Evolutionary conservation across 2,113 vertebrate species (phyloP), one percentile per base, ranked within the genome.

Genomic region (Arenaria interpres): DNA sequence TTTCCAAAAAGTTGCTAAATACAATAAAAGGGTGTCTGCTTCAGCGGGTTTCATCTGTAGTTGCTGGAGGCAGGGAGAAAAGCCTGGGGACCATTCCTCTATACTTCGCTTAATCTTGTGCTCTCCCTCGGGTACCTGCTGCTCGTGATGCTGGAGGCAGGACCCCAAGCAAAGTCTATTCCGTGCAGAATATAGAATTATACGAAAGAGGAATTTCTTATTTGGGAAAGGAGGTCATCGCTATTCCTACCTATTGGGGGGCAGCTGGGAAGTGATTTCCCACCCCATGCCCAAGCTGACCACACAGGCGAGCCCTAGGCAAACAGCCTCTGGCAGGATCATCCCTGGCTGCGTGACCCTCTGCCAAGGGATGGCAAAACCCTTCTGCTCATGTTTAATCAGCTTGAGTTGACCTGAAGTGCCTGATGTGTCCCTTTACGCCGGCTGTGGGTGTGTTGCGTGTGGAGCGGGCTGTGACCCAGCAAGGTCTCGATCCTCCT

Each of bases 401-500:
- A 30, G 67, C 67, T 43, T 72, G 37, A 5, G 5, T 56, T 87
- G 60, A 64, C 80, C 51, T 60, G 25, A 51, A 71, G 27, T 14
- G 37, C 35, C 54, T 73, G 25, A 46, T 67, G n/a, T 56, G 10
- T 83, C 25, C 46, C 57, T 63, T 93, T 72, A 53, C 2, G 0
- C 3, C 1, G 68, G 21, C 8, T 25, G 57, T 32, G 35, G 41
- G 54, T 0, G 0, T 0, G 0, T 19, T 85, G 75, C 48, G 51
- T 11, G 2, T 0, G 0, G 62, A 81, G 64, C 45, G 0, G 0
- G 33, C 33, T 2, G 0, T 76, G 89, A 73, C 20, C 32, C 9
- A 6, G 27, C 39, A 13, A 48, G 33, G 33, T 60, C 53, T 46
- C 45, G 35, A 43, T 80, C 39, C 24, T 88, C 51, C 33, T 72